Evolutionary conservation across 2,888 invertebrate species (phyloP).

Genomic region (Eristalinus sepulchralis): DNA sequence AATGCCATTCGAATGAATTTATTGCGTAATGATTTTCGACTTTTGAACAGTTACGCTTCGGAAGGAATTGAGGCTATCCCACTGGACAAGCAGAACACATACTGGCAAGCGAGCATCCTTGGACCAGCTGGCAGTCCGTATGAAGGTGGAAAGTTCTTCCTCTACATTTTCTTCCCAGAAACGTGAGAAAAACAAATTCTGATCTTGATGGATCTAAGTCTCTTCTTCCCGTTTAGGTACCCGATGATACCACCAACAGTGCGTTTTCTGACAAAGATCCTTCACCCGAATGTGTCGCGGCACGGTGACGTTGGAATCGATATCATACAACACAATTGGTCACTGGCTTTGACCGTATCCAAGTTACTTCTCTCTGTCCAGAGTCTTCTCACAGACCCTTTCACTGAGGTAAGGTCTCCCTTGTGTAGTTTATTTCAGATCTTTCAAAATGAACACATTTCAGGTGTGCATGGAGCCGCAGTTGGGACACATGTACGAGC

Average conservation of each 20-base stretch:
- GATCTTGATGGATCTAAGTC: conserved; percentile 2
- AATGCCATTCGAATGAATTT: conserved; percentile 92
- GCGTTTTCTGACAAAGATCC: conserved; percentile 94
- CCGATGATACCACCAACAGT: conserved; percentile 96
- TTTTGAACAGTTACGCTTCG: conserved; percentile 79
- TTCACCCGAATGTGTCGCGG: conserved; percentile 96
- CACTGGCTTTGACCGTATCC: conserved; percentile 94
- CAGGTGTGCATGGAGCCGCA: conserved; percentile 95
- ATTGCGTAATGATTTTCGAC: conserved; percentile 87
- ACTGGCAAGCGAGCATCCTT: conserved; percentile 96
- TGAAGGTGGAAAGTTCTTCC: conserved; percentile 95
- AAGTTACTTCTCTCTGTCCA: conserved; percentile 94
- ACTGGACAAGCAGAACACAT: conserved; percentile 81
- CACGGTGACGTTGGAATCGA: conserved; percentile 98
- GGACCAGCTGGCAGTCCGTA: conserved; percentile 96
- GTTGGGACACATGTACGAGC: conserved; percentile 89
- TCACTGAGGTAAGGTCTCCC: conserved; percentile 85
- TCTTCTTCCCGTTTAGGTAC: too few species aligned
- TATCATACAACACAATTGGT: conserved; percentile 98
- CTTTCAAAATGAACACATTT: conserved; percentile 1
- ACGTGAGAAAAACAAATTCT: conserved; percentile 81
- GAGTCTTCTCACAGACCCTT: conserved; percentile 94
- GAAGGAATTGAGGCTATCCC: conserved; percentile 81
- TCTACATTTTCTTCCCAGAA: conserved; percentile 94
- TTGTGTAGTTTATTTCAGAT: neutral